Evolutionary conservation across 2,888 invertebrate species (phyloP), one percentile per base, ranked within the genome.

Genomic region (Calameuta filiformis): DNA sequence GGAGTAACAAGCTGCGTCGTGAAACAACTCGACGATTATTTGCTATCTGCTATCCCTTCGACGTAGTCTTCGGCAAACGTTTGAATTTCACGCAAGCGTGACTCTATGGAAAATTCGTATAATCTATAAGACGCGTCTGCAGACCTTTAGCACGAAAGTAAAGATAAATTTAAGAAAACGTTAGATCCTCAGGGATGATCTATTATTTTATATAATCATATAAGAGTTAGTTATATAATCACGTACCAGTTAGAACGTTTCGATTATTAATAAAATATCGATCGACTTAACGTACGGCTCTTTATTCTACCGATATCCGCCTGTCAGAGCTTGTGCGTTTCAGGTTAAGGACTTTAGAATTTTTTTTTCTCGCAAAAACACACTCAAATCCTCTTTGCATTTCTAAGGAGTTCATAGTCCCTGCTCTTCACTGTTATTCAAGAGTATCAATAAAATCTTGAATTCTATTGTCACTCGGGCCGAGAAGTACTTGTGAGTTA

Each of bases 1-100:
- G 23, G 23, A 56, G 23, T 69, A 76, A 69, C 76, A 68, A 68
- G 69, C 68, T 75, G 68, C 75, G 56, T 33, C 11, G 75, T 23
- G 33, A 23, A 75, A 34, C 23, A 40, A 40, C 40, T 40, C 40
- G 23, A 23, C 56, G 23, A 56, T 23, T 56, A 56, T 56, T 56
- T 23, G 9, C 56, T 56, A 56, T 56, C 23, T 56, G 56, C 23
- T 15, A 23, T 56, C 40, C 23, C 9, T 56, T 56, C 9, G 23
- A 56, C 56, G 23, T 15, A 9, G 56, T 2, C 2, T 56, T 56
- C 9, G 9, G 56, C 23, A 56, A 56, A 56, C 1, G 23, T 56
- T 56, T 56, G 56, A 56, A 23, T 56, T 56, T 56, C 56, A 56
- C 56, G 23, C 23, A 56, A 56, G 56, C 56, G 9, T 56, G 9